Percentiles rank a stretch among this genome's conserved stretches.
Evolutionary conservation across 2,888 invertebrate species (phyloP).

Genomic region (Diaperis boleti): DNA sequence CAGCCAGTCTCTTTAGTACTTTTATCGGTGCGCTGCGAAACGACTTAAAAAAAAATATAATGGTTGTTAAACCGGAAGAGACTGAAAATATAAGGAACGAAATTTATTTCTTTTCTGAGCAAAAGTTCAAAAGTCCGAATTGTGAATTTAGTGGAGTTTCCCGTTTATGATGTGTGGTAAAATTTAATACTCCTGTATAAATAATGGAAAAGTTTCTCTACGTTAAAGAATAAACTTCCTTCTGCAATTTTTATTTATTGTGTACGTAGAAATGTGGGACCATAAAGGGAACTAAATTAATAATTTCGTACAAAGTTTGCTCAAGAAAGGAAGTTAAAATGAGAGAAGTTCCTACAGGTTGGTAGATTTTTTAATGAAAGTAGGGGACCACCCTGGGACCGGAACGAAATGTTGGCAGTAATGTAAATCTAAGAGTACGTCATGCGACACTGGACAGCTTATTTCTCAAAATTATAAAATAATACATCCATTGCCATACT

Average conservation of each 20-base stretch:
- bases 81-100: neutral
- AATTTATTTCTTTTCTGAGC: slow-evolving; percentile 4
- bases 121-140: slow-evolving; percentile 8
- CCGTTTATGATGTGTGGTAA: no score
- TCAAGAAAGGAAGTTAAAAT: neutral
- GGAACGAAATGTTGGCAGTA: no score
- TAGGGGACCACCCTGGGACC: no score
- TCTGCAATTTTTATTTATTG: neutral
- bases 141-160: slow-evolving; percentile 6
- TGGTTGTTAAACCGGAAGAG: neutral
- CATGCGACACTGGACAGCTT: no score
- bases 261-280: neutral
- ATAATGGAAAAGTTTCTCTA: no score
- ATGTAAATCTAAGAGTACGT: no score
- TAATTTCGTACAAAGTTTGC: neutral
- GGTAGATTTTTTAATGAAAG: neutral
- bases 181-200: no score
- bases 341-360: neutral
- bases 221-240: no score
- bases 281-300: neutral
- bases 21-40: slow-evolving; percentile 17
- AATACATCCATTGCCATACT: no score
- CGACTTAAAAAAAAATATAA: slow-evolving; percentile 22
- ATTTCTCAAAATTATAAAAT: no score
- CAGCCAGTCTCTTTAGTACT: slow-evolving; percentile 11